Percentiles rank a stretch among this genome's conserved stretches.
phyloP scores from a whole-genome alignment of 37 sponge, comb jelly and placozoan genomes.

The Crambe crambe region DNA sequence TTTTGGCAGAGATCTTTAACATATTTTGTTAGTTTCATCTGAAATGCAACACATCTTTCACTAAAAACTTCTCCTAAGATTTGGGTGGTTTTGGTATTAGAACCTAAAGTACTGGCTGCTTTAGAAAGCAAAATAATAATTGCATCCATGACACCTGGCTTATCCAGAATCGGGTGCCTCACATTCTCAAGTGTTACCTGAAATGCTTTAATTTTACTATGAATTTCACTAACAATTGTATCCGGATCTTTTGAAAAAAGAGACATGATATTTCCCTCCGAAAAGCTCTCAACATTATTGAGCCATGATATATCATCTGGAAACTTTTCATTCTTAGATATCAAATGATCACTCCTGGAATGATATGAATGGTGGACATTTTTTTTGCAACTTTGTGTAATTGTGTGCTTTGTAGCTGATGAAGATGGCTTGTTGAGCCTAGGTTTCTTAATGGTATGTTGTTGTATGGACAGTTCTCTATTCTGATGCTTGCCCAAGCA shows the following conservation, averaged over 20 bases:
- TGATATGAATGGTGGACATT: too few relatives aligned
- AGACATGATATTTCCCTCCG: too few relatives aligned
- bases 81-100: background rate
- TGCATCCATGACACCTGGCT: background rate
- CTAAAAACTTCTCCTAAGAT: slow-evolving; percentile 64
- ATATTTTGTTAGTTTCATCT: slow-evolving; percentile 17
- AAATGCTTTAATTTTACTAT: slow-evolving; percentile 16
- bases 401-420: too few relatives aligned
- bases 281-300: background rate
- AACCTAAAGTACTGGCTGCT: background rate
- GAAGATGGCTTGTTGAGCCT: too few relatives aligned
- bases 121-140: slow-evolving; percentile 19
- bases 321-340: too few relatives aligned
- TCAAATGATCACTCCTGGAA: too few relatives aligned
- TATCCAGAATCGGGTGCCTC: background rate
- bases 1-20: too few relatives aligned
- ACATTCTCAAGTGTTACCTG: slow-evolving; percentile 13
- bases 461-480: too few relatives aligned
- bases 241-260: too few relatives aligned
- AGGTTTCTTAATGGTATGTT: too few relatives aligned
- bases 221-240: background rate
- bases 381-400: too few relatives aligned
- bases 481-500: too few relatives aligned
- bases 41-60: slow-evolving; percentile 48
- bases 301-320: slow-evolving; percentile 1